Evolutionary conservation across 1,140 invertebrate species (phyloP).

Genomic region (Drosophila ambigua): DNA sequence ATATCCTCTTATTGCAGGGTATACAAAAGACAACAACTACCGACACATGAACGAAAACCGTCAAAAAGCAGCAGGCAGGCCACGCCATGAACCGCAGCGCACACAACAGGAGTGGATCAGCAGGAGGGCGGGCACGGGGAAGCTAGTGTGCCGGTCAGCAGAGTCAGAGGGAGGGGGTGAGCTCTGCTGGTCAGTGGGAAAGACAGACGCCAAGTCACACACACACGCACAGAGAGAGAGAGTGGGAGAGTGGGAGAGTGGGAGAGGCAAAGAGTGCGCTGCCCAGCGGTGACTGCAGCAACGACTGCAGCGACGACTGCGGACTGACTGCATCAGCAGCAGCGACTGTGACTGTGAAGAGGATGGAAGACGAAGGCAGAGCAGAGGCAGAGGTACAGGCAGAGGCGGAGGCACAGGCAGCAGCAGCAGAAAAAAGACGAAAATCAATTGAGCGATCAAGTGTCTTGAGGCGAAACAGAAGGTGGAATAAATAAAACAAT

Average conservation of each 20-base stretch:
- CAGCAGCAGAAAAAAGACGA: slow-evolving; percentile 32
- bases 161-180: too few species aligned
- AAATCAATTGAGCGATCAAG: slow-evolving; percentile 84
- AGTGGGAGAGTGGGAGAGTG: not conserved
- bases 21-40: slow-evolving; percentile 33
- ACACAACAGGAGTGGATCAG: slow-evolving; percentile 47
- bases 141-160: too few species aligned
- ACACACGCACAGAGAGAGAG: too few species aligned
- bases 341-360: slow-evolving; percentile 3
- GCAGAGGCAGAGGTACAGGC: slow-evolving; percentile 14
- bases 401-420: slow-evolving; percentile 33
- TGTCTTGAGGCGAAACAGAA: slow-evolving; percentile 84
- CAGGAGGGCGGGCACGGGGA: too few species aligned
- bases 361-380: slow-evolving; percentile 49
- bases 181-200: too few species aligned
- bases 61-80: slow-evolving; percentile 74
- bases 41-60: slow-evolving; percentile 56
- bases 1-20: too few species aligned
- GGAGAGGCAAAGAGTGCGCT: too few species aligned
- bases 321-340: too few species aligned
- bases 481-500: slow-evolving; percentile 84
- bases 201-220: too few species aligned
- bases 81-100: not conserved
- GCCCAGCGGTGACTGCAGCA: too few species aligned
- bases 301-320: too few species aligned